Percentiles rank a stretch among this genome's conserved stretches.
Conservation (phyloP, 2,888 invertebrate species). For the Ennomos erosarius region DNA sequence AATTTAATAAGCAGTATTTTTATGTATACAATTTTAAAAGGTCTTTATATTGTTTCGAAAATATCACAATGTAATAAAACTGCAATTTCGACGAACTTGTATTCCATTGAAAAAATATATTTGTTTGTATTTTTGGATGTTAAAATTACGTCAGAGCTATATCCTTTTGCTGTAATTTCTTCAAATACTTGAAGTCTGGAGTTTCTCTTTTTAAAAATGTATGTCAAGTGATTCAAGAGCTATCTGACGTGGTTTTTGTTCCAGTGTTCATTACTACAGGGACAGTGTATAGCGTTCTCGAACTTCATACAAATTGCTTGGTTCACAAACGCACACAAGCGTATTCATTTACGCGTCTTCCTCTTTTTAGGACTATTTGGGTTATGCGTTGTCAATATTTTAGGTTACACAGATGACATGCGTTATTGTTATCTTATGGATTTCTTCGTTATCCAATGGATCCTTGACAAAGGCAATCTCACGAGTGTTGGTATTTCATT, state of each 20-base stretch:
- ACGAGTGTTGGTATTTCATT: no score
- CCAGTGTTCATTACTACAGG: constrained; percentile 52
- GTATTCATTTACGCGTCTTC: no score
- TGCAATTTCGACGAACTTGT: constrained; percentile 2
- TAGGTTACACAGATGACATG: no score
- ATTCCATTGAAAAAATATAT: constrained; percentile 13
- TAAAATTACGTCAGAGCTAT: constrained; percentile 24
- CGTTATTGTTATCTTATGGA: no score
- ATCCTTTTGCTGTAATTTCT: constrained; percentile 33
- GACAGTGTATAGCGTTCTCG: constrained; percentile 32
- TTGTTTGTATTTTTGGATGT: constrained; percentile 18
- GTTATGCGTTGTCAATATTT: no score
- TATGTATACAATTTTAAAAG: no score
- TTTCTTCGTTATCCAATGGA: no score
- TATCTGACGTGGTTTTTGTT: constrained; percentile 70
- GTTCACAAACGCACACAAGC: constrained; percentile 1
- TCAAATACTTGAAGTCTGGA: constrained; percentile 39
- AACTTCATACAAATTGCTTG: constrained; percentile 1
- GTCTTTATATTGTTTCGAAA: no score
- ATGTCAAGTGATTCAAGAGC: constrained; percentile 74
- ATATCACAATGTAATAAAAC: no score
- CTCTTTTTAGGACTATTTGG: no score
- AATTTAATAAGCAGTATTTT: no score
- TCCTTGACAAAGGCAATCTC: no score
- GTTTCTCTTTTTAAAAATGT: constrained; percentile 61